phyloP scores from a whole-genome alignment of 2,888 invertebrate genomes.

The Phalera bucephala region DNA sequence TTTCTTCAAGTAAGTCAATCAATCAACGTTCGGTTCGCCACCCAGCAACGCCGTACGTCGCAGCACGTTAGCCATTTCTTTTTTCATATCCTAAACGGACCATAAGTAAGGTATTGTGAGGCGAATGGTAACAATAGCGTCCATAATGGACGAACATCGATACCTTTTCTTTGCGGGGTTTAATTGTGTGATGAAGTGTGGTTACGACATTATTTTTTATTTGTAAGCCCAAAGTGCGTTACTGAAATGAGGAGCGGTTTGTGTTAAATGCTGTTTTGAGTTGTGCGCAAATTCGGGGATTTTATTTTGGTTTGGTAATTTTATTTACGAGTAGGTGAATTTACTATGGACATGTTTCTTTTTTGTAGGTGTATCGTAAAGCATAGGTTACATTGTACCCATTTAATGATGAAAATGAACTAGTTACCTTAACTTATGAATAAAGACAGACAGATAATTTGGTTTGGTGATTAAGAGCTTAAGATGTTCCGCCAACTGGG shows the following conservation, averaged over 20 bases:
- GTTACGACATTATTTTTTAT: conserved; percentile 69
- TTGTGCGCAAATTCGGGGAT: background rate
- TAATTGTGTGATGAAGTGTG: conserved; percentile 82
- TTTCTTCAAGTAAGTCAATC: no score
- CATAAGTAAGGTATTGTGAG: conserved; percentile 79
- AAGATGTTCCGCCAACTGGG: no score
- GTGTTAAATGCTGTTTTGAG: conserved; percentile 32
- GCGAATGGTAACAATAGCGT: conserved; percentile 75
- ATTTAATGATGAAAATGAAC: no score
- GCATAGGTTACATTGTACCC: no score
- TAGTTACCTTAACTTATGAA: no score
- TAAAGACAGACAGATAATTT: no score
- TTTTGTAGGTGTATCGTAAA: no score
- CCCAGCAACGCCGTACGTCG: conserved; percentile 33
- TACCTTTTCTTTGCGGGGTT: conserved; percentile 78
- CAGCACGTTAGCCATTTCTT: conserved; percentile 65
- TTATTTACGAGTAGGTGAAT: no score
- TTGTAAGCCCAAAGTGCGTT: conserved; percentile 39
- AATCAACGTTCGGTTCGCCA: conserved; percentile 6
- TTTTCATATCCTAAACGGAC: conserved; percentile 76
- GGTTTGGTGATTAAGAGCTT: no score
- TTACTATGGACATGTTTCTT: no score
- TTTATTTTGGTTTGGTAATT: no score
- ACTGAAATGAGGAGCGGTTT: conserved; percentile 32
- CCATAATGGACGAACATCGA: conserved; percentile 77